Base-by-base conservation (phyloP, 2,113 vertebrate genomes). In the Fulmarus glacialis region DNA sequence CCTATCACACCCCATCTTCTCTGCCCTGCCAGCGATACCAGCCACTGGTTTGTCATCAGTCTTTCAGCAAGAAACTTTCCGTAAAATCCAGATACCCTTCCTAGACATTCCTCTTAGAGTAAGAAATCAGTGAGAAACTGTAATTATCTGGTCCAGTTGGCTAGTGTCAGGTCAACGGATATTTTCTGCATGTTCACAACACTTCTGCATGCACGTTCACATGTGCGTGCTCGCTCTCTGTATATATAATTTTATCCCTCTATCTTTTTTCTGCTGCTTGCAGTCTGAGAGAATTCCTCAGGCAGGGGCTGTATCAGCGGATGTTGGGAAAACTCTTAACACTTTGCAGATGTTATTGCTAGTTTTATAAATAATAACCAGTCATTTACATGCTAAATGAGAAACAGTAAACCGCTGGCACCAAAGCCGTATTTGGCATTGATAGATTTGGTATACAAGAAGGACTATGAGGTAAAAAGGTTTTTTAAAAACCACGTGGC, bases 201-300 rank as follows among this genome's bases (percentile, higher is more conserved):
- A 38, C 7, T 43, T 24, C 12, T 15, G 64, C 21, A 11, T 4
- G 4, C 42, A 16, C 4, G 12, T 47, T 59, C 15, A 36, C 0
- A 0, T 3, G 3, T 40, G 11, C 20, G 15, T 1, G 2, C 34
- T 66, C 8, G 2, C 45, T 42, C 29, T 15, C 82, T 36, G 12
- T 19, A 8, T 11, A 30, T 20, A 16, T 20, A 32, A 53, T 45
- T 90, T 71, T 45, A 36, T 43, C 30, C 9, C 30, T 47, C 27
- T 47, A 7, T 30, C 22, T 72, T 58, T 64, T 82, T 62, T 11
- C 32, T 89, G 67, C 27, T 87, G 59, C 59, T 42, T 58, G 47
- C 1, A 3, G 32, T 58, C 40, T n/a, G 42, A 67, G 32, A 63
- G 8, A 75, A 70, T 78, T 84, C 29, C 68, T 79, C 38, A 58